Base-by-base conservation (phyloP, 53 echinoderm and acorn worm species). In the Temnopleurus reevesii region DNA sequence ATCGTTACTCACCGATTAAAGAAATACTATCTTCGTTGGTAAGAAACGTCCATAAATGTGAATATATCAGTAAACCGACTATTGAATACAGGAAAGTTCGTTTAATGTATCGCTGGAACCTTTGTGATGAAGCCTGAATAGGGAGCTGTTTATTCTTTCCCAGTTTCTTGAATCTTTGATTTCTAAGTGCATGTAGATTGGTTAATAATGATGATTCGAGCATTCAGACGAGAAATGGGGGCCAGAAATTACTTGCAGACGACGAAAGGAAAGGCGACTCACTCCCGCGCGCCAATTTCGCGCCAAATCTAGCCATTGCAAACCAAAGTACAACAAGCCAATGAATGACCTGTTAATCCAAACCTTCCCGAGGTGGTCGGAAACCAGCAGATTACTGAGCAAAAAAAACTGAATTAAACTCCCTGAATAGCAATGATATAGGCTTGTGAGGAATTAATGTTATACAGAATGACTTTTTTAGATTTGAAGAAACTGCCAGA, bases 241-340 rank as follows among this genome's bases (percentile, higher is more conserved):
- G 51, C 25, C 80, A 51, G 25, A 80, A 49, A 80, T 80, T 80
- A 80, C 3, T 9, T 21, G 51, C 80, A 80, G 80, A 49, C 80
- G 46, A 18, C 46, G 51, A 17, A 12, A 46, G 80, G 77, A 80
- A 80, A 80, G 12, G 80, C 80, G 80, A 80, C 80, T 80, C 80
- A 80, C 49, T 46, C 80, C 2, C 80, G 46, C 80, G 80, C 80
- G 80, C 80, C 71, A 71, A 71, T 71, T 63, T 5, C 80, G 80
- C 80, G 80, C 80, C 71, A 71, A 71, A 38, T 63, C 17, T 71
- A 23, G 41, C 71, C 71, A 41, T 71, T 71, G 41, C 18, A 66
- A 71, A 38, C 41, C 4, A 71, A 71, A 71, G 71, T 71, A 71
- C 38, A 71, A n/a, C n/a, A n/a, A n/a, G 71, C 43, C 2, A 41